phyloP scores from a whole-genome alignment of 1,140 invertebrate genomes.

The Pantala flavescens region DNA sequence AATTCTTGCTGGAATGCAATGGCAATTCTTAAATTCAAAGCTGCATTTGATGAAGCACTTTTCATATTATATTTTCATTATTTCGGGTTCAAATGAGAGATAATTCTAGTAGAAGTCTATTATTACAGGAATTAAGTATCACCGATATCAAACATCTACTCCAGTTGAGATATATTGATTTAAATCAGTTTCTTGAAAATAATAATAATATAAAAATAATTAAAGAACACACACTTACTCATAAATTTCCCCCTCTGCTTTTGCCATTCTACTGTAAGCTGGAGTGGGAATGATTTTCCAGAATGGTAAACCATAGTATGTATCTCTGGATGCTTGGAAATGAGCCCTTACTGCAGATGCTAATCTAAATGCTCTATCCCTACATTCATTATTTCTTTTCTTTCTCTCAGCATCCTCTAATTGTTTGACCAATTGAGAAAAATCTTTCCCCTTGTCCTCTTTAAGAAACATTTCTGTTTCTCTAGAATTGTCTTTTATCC shows the following conservation, averaged over 20 bases:
- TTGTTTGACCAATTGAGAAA: background rate
- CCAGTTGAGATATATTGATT: too few relatives aligned
- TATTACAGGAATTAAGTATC: too few relatives aligned
- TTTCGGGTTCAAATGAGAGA: too few relatives aligned
- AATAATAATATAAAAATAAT: too few relatives aligned
- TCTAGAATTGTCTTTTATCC: too few relatives aligned
- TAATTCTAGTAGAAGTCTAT: too few relatives aligned
- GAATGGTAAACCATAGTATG: slow-evolving; percentile 67
- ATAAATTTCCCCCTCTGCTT: slow-evolving; percentile 70
- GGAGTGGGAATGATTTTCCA: slow-evolving; percentile 70
- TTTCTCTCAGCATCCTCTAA: slow-evolving; percentile 29
- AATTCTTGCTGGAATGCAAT: too few relatives aligned
- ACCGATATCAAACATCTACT: too few relatives aligned
- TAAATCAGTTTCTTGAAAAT: too few relatives aligned
- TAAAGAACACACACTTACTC: slow-evolving; percentile 43
- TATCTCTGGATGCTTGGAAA: slow-evolving; percentile 63
- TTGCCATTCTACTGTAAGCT: slow-evolving; percentile 57
- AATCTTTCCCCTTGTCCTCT: background rate
- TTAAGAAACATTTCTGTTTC: background rate
- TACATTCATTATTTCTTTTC: slow-evolving; percentile 28
- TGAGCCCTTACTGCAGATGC: slow-evolving; percentile 59
- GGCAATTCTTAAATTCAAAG: too few relatives aligned
- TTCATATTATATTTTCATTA: too few relatives aligned
- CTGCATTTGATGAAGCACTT: too few relatives aligned
- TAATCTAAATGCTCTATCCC: slow-evolving; percentile 38